Conservation (phyloP, 1,140 invertebrate genomes). For the Leptinotarsa undecemlineata region DNA sequence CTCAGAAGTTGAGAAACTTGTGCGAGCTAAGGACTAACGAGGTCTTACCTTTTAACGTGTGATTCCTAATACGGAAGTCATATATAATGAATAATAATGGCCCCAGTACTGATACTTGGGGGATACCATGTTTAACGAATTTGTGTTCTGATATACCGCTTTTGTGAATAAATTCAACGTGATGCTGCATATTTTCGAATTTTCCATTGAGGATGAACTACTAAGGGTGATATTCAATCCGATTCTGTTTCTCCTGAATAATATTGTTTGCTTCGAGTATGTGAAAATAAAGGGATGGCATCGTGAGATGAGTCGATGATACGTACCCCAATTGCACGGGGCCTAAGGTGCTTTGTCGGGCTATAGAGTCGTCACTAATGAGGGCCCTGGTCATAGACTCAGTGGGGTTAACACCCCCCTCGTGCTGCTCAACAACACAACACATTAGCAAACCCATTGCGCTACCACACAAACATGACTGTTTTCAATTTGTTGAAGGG, state of each 20-base stretch:
- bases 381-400: conserved; percentile 90
- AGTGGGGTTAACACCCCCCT: conserved; percentile 85
- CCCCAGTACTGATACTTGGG: too few species aligned
- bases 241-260: conserved; percentile 63
- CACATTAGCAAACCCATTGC: conserved; percentile 57
- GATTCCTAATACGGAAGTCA: too few species aligned
- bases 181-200: too few species aligned
- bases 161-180: too few species aligned
- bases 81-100: too few species aligned
- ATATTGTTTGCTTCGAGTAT: conserved; percentile 71
- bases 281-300: conserved; percentile 45
- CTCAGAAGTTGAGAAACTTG: too few species aligned
- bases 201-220: too few species aligned
- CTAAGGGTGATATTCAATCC: neutral
- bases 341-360: conserved; percentile 75
- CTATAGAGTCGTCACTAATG: conserved; percentile 86
- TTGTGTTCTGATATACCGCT: too few species aligned
- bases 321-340: conserved; percentile 91
- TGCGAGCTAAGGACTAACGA: too few species aligned
- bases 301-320: conserved; percentile 49
- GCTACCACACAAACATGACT: conserved; percentile 28
- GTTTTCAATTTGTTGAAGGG: conserved; percentile 10
- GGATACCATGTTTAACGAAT: too few species aligned
- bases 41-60: too few species aligned
- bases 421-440: conserved; percentile 78